Percentiles rank a stretch among this genome's conserved stretches.
These are phyloP conservation scores for Pachypeltis micranthus DNA, from an alignment of 1,140 invertebrate species.

Conservation along the genomic window DNA sequence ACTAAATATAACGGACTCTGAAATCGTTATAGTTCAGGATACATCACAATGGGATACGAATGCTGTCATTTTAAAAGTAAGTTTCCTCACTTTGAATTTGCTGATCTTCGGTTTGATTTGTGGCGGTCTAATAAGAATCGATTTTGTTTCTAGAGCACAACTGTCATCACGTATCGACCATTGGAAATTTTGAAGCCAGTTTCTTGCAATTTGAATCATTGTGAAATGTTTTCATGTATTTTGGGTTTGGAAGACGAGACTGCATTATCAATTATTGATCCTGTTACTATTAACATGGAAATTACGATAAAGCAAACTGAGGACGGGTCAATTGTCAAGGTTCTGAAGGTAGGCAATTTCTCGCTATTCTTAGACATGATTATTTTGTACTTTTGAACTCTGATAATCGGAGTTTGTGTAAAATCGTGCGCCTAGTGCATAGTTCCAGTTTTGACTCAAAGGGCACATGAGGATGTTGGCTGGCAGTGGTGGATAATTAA, in stretches of 20 bases:
- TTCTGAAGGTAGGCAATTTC: slow-evolving; percentile 19
- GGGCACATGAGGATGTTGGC: too few species aligned
- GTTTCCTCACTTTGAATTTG: slow-evolving; percentile 14
- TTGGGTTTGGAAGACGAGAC: slow-evolving; percentile 86
- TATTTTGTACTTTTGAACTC: too few species aligned
- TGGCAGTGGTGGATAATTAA: too few species aligned
- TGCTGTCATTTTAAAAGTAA: slow-evolving; percentile 82
- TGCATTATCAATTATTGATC: slow-evolving; percentile 90
- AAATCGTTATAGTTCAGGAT: slow-evolving; percentile 87
- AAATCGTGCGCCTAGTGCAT: too few species aligned
- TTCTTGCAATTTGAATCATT: slow-evolving; percentile 75
- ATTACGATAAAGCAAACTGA: slow-evolving; percentile 35
- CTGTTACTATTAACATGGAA: slow-evolving; percentile 68
- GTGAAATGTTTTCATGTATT: slow-evolving; percentile 89
- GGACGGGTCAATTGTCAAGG: slow-evolving; percentile 26
- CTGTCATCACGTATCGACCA: slow-evolving; percentile 69
- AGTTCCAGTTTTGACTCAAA: too few species aligned
- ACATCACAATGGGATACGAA: slow-evolving; percentile 76
- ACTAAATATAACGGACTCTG: slow-evolving; percentile 89
- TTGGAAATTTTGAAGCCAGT: slow-evolving; percentile 58
- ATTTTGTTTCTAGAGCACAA: slow-evolving; percentile 53
- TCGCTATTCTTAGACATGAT: too few species aligned
- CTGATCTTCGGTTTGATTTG: neutral
- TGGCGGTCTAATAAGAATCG: too few species aligned
- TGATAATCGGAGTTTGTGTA: too few species aligned